Conservation (phyloP, 2,797 vertebrate species). For the Tragopan temminckii region DNA sequence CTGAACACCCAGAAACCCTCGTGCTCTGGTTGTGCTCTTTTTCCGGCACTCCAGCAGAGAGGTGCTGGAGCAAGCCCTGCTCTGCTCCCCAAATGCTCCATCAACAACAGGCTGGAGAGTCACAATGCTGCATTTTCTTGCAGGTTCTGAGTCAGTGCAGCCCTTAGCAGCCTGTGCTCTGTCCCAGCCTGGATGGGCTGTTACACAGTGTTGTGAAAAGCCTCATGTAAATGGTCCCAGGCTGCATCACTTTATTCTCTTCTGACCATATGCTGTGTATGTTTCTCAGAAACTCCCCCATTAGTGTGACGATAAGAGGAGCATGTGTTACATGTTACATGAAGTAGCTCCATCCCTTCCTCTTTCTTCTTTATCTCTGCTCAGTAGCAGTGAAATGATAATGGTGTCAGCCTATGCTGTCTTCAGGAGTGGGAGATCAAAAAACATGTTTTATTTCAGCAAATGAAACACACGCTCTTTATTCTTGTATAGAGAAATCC, state of each 20-base stretch:
- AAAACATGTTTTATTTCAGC: background rate
- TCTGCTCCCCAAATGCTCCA: background rate
- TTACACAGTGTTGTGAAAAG: background rate
- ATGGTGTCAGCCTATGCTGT: background rate
- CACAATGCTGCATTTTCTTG: background rate
- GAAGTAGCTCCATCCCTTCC: background rate
- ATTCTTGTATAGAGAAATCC: background rate
- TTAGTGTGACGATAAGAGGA: background rate
- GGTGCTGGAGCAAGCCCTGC: background rate
- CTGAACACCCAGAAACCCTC: background rate
- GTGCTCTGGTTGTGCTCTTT: background rate
- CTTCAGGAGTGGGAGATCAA: constrained; percentile 16
- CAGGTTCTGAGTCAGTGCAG: background rate
- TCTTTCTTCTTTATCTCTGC: background rate
- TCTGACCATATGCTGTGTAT: background rate
- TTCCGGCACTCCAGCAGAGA: background rate
- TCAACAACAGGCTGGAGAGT: background rate
- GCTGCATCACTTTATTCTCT: background rate
- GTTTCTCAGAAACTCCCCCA: background rate
- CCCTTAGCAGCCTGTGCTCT: background rate
- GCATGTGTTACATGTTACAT: background rate
- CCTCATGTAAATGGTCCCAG: background rate
- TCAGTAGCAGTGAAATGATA: background rate
- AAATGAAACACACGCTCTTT: background rate
- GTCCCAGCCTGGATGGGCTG: background rate